Evolutionary conservation across 2,113 vertebrate genomes (phyloP), one percentile per base, ranked within the genome.

Genomic region (Hemicordylus capensis): DNA sequence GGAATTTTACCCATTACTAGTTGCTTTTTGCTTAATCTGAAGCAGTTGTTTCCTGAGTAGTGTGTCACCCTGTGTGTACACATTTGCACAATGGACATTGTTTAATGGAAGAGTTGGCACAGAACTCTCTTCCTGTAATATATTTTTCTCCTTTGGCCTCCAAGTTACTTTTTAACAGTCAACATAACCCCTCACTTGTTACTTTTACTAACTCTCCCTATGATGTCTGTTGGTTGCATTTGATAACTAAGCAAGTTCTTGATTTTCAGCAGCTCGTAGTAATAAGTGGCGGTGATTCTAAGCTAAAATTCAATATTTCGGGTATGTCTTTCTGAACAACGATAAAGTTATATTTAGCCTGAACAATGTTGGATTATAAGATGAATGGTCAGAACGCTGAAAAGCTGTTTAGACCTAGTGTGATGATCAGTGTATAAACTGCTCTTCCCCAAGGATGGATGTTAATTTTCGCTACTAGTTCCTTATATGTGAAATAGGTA

Each of bases 71-170:
- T 48, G 28, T 85, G 54, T 86, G 89, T 74, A 48, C 76, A 79
- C 66, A 79, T 34, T 79, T 85, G 89, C 80, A 89, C 87, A 91
- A 75, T 89, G 66, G 51, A 1, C 86, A 85, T 92, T 92, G 85
- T 91, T 89, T 89, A 63, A 2, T 63, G 74, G 46, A 77, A 34
- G 48, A 85, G 15, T 12, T 89, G 83, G n/a, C 77, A 67, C 56
- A 14, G 14, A 70, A 31, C 66, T 85, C 88, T 80, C 89, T 46
- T 89, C 73, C 81, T 92, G 54, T 51, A 54, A 61, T 87, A 85
- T 77, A 87, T 85, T 89, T 82, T 86, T 44, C 0, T 0, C 22
- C 58, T 89, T 46, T 93, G 88, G 26, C 83, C 11, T 82, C 69
- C 51, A 82, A 74, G 22, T 89, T 88, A 89, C 85, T 86, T 87